Percentiles rank a stretch among this genome's conserved stretches.
Conservation (phyloP, 2,888 invertebrate genomes). For the Drosophila differens region DNA sequence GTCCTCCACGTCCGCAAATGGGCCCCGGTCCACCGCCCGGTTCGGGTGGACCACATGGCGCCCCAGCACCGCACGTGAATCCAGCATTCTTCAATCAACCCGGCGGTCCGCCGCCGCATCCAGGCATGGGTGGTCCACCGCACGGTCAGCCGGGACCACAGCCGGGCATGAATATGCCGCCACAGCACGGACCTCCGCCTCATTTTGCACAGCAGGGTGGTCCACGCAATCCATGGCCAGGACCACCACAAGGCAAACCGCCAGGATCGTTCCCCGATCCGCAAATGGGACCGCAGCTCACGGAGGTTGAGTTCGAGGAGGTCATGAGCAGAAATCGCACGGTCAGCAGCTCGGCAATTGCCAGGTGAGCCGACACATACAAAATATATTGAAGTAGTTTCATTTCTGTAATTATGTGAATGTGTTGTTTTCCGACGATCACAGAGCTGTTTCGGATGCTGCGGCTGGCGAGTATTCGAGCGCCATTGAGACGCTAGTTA, state of each 20-base stretch:
- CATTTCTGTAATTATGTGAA: not conserved
- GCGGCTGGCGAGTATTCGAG: constrained; percentile 98
- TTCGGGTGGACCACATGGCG: constrained; percentile 86
- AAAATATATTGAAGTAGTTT: not conserved
- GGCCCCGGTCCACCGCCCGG: constrained; percentile 86
- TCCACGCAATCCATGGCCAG: constrained; percentile 89
- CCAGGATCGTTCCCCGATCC: constrained; percentile 84
- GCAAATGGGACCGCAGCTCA: constrained; percentile 88
- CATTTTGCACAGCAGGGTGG: constrained; percentile 89
- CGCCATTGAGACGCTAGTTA: constrained; percentile 99
- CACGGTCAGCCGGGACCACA: constrained; percentile 86
- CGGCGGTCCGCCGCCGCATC: constrained; percentile 85
- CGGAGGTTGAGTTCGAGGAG: constrained; percentile 99
- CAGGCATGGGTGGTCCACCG: constrained; percentile 87
- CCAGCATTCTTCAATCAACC: constrained; percentile 97
- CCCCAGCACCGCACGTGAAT: constrained; percentile 97
- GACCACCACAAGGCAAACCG: constrained; percentile 85
- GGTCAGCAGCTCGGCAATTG: constrained; percentile 98
- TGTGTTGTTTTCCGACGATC: not conserved
- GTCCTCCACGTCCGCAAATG: constrained; percentile 87
- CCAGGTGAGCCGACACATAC: constrained; percentile 84
- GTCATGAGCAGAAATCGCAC: constrained; percentile 98
- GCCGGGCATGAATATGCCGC: constrained; percentile 84
- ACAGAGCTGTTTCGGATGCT: constrained; percentile 97
- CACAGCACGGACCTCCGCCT: constrained; percentile 89